Evolutionary conservation across 2,888 invertebrate genomes (phyloP).

Genomic region (Erebia ligea): DNA sequence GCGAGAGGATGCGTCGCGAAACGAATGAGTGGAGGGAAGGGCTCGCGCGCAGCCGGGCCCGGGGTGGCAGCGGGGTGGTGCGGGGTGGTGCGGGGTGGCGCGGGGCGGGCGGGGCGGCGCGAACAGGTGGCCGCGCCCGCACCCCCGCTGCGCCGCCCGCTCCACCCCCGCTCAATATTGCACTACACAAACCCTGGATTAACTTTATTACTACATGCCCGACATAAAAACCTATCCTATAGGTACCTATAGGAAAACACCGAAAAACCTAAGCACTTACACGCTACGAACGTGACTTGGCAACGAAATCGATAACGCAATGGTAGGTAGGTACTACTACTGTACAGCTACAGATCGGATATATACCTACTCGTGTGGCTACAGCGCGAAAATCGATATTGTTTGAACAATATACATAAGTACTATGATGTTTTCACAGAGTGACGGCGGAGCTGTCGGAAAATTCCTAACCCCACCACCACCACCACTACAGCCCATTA

Average conservation of each 20-base stretch:
- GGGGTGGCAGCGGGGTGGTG: constrained; percentile 44
- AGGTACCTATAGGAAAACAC: constrained; percentile 15
- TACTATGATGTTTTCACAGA: constrained; percentile 33
- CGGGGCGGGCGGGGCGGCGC: constrained; percentile 48
- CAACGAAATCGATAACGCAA: constrained; percentile 58
- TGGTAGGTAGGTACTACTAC: constrained; percentile 16
- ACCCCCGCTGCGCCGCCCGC: constrained; percentile 48
- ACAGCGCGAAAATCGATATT: constrained; percentile 42
- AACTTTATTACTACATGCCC: constrained; percentile 70
- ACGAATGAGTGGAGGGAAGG: constrained; percentile 78
- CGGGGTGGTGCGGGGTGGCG: constrained; percentile 43
- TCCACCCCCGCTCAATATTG: constrained; percentile 59
- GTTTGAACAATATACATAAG: constrained; percentile 40
- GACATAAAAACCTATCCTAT: constrained; percentile 55
- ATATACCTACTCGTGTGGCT: no score
- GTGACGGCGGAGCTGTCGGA: constrained; percentile 28
- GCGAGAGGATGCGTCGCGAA: constrained; percentile 78
- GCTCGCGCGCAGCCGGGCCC: constrained; percentile 67
- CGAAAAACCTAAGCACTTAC: constrained; percentile 45
- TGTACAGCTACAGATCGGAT: no score
- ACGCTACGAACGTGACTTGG: constrained; percentile 67
- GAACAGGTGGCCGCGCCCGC: constrained; percentile 71
- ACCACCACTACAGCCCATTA: no score
- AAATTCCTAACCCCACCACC: constrained; percentile 39
- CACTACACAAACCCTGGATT: constrained; percentile 74